Evolutionary conservation across 2,113 vertebrate genomes (phyloP), one percentile per base, ranked within the genome.

Genomic region (Amazona guildingii): DNA sequence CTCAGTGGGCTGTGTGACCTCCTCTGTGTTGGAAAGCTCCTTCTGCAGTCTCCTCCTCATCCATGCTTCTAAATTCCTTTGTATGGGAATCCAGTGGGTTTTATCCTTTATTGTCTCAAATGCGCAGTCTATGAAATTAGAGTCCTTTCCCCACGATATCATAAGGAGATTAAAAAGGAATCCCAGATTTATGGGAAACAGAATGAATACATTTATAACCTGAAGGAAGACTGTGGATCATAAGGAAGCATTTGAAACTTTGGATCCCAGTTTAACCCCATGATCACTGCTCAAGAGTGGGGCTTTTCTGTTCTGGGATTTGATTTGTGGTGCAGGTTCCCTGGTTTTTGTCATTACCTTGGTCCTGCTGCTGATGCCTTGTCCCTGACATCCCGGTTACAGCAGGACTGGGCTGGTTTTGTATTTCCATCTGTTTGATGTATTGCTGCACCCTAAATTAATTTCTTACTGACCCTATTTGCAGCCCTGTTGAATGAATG

Each of bases 391-490:
- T 79, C 44, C 51, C 41, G 1, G 1, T 39, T 79, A 19, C 15
- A 72, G 64, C 18, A 4, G 4, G 17, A n/a, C 49, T 49, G 49
- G n/a, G 69, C 52, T 68, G 7, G 48, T 43, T n/a, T 55, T 62
- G 84, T 33, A 17, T 83, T 84, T 51, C 17, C 68, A 62, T 82
- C 91, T 69, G 84, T 70, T 70, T 83, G 63, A 95, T 72, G 21
- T 49, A 46, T 92, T n/a, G 27, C 43, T 83, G 73, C 52, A 25
- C 17, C 75, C 79, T 73, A 59, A 91, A 95, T 95, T 41, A 91
- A 89, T 93, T 96, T 88, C 83, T 91, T 51, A 41, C 57, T 83
- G 20, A 17, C 91, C 76, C 73, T 59, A 27, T 95, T 94, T 83
- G 68, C 43, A 79, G 95, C 59, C 61, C 62, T 77, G 76, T 73